Base-by-base conservation (phyloP, 2,113 vertebrate genomes). In the Cercocebus atys region DNA sequence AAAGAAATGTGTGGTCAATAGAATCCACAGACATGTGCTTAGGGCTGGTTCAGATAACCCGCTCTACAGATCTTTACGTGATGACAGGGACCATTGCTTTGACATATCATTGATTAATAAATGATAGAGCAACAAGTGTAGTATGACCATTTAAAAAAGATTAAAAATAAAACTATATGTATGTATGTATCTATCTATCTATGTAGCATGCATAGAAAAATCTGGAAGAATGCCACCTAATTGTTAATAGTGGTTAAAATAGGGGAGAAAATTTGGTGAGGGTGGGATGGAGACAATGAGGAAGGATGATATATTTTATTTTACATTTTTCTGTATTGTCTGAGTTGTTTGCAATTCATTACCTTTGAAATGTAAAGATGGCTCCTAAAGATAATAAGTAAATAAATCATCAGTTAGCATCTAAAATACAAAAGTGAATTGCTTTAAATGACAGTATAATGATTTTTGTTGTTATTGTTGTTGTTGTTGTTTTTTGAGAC, bases 281-380 rank as follows among this genome's bases (percentile, higher is more conserved):
- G 17, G 10, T 81, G 17, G 1, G 17, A 35, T 43, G 8, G n/a
- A 35, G 83, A 72, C 11, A 38, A 68, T 52, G 38, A 68, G 72
- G 38, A 97, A 73, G 23, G 38, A n/a, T 66, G 73, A n/a, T 14
- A 64, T 35, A 64, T 47, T 94, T 70, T 81, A 75, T 32, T 50
- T 90, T 68, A 78, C 17, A 13, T 72, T 82, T 91, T 95, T 93
- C n/a, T 93, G 20, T 70, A 70, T 38, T 88, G 5, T 57, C 57
- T 95, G 32, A 78, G 57, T 72, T 92, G n/a, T 93, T 94, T 91
- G 18, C 35, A 93, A 59, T 80, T 93, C 90, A 73, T 78, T 93
- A 89, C 12, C n/a, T 92, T 52, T 93, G 73, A 94, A 76, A 82
- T 85, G 88, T 92, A 92, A 97, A 92, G 66, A 59, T n/a, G 43